These are phyloP conservation scores for Macquaria australasica DNA, from an alignment of 2,113 vertebrate genomes.

Conservation along the genomic window DNA sequence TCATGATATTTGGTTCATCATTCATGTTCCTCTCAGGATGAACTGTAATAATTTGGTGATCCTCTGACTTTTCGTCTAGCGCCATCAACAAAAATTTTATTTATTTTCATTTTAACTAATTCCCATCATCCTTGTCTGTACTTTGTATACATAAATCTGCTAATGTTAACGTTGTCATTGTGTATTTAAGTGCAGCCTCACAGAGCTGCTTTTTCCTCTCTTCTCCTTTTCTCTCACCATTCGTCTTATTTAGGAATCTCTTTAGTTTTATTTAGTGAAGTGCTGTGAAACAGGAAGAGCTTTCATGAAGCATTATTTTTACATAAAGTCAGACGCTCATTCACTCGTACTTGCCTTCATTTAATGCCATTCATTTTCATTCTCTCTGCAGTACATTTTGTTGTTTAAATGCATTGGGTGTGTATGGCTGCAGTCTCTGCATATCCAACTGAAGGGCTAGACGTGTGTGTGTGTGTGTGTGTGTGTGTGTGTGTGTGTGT, in stretches of 20 bases:
- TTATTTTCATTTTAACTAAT: no score
- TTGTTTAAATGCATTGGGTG: not conserved
- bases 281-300: not conserved
- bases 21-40: no score
- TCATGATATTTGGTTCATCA: no score
- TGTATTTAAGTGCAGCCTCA: no score
- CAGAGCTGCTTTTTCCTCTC: not conserved
- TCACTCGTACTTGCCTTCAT: not conserved
- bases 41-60: no score
- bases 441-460: not conserved
- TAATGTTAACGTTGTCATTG: no score
- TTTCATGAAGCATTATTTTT: not conserved
- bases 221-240: not conserved
- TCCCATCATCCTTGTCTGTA: no score
- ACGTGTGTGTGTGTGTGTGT: not conserved
- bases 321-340: not conserved
- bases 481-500: slow-evolving; percentile 9
- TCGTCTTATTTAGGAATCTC: not conserved
- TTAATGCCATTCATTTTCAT: not conserved
- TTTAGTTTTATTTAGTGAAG: not conserved
- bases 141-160: no score
- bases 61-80: no score
- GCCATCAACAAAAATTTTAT: no score
- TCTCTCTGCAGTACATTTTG: not conserved
- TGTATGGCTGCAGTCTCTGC: not conserved